phyloP scores from a whole-genome alignment of 23 tunicate species.

The Styela clava region DNA sequence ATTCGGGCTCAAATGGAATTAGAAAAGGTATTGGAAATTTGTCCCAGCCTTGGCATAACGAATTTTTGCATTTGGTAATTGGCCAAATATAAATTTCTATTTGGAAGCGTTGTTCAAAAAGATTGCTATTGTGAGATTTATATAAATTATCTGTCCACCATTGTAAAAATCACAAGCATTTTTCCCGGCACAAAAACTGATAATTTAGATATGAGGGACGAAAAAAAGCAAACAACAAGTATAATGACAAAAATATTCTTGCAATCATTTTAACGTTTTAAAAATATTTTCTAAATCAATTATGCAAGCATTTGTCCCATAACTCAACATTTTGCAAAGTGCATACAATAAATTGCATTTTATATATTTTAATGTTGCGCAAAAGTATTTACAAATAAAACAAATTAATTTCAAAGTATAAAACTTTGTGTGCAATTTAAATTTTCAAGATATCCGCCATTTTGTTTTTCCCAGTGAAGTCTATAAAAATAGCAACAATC shows the following conservation, averaged over 20 bases:
- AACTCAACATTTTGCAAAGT: no score
- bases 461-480: not conserved
- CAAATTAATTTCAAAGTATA: not conserved
- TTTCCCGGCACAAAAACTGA: not conserved
- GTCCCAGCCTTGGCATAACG: not conserved
- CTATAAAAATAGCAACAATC: not conserved
- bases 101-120: no score
- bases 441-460: not conserved
- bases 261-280: no score
- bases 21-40: constrained; percentile 40
- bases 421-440: not conserved
- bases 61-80: not conserved
- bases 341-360: not conserved
- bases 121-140: no score
- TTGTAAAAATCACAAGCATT: no score
- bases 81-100: not conserved
- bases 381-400: not conserved
- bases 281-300: no score
- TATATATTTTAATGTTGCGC: not conserved
- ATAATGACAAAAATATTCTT: no score
- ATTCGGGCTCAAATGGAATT: constrained; percentile 65
- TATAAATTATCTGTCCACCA: no score
- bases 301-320: no score
- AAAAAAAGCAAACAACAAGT: no score
- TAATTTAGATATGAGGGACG: not conserved